Evolutionary conservation across 2,888 invertebrate species (phyloP).

Genomic region (Entomobrya proxima): DNA sequence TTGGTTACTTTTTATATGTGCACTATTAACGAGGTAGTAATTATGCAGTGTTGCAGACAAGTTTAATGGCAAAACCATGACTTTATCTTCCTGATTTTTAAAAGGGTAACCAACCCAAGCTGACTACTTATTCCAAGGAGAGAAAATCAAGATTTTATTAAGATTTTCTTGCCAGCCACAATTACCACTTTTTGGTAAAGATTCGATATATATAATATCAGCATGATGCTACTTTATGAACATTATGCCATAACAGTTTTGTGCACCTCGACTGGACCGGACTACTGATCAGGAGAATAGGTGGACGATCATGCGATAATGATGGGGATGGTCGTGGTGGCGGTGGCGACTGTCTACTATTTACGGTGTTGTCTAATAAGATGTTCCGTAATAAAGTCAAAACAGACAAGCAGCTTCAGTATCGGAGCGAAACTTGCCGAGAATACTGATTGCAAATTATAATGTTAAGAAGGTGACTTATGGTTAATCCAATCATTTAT

Average conservation of each 20-base stretch:
- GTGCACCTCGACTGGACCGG: background rate
- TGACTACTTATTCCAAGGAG: background rate
- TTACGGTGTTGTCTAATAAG: conserved; percentile 58
- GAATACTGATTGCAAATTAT: conserved; percentile 55
- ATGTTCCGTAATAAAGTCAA: conserved; percentile 32
- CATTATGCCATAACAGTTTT: conserved; percentile 33
- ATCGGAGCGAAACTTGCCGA: conserved; percentile 32
- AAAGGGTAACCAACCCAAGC: conserved; percentile 40
- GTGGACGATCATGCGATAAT: conserved; percentile 9
- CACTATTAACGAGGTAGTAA: conserved; percentile 57
- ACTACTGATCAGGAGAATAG: conserved; percentile 15
- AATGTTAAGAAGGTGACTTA: conserved; percentile 57
- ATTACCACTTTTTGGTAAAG: background rate
- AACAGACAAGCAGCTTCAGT: conserved; percentile 38
- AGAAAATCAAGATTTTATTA: conserved; percentile 36
- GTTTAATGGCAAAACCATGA: conserved; percentile 67
- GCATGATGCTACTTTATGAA: background rate
- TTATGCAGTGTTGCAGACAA: conserved; percentile 63
- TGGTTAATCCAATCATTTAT: conserved; percentile 55
- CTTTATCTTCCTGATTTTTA: conserved; percentile 62
- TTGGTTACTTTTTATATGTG: conserved; percentile 18
- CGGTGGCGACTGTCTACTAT: conserved; percentile 47
- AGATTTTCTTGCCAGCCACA: conserved; percentile 33
- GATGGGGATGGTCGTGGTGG: conserved; percentile 40
- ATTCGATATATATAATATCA: background rate